phyloP scores from a whole-genome alignment of 2,113 vertebrate species.

The Ammodytes dubius region DNA sequence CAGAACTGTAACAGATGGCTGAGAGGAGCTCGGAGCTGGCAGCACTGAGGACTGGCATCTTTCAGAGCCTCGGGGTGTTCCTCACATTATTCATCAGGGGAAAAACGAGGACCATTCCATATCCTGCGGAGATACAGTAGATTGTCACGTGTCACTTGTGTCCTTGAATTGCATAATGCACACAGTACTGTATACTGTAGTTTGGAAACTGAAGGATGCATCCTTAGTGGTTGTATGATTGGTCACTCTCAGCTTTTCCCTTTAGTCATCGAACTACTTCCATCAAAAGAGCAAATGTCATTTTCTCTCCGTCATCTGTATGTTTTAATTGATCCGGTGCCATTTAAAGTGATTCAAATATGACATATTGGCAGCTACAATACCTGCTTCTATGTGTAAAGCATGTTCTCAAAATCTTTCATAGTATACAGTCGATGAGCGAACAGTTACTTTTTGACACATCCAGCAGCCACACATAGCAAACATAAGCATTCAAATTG shows the following conservation, averaged over 20 bases:
- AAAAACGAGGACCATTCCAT: slow-evolving; percentile 1
- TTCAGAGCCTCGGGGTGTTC: slow-evolving; percentile 51
- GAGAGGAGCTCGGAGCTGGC: slow-evolving; percentile 48
- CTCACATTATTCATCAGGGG: slow-evolving; percentile 9
- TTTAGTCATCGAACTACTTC: too few species aligned
- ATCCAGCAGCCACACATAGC: not conserved
- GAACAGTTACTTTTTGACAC: not conserved
- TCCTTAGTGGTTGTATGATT: not conserved
- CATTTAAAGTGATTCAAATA: too few species aligned
- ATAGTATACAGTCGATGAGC: not conserved
- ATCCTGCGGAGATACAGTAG: slow-evolving; percentile 4
- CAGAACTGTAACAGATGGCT: slow-evolving; percentile 67
- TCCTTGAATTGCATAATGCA: not conserved
- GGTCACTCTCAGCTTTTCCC: not conserved
- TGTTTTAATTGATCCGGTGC: too few species aligned
- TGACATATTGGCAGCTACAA: too few species aligned
- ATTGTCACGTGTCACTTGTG: not conserved
- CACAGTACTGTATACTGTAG: too few species aligned
- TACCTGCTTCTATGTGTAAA: too few species aligned
- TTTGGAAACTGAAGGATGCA: not conserved
- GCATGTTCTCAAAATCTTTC: too few species aligned
- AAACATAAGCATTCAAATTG: not conserved
- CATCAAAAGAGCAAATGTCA: too few species aligned
- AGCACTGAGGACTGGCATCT: slow-evolving; percentile 23
- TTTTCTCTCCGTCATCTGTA: too few species aligned